These are phyloP conservation scores for Neogobius melanostomus DNA, from an alignment of 2,113 vertebrate species.

Conservation along the genomic window DNA sequence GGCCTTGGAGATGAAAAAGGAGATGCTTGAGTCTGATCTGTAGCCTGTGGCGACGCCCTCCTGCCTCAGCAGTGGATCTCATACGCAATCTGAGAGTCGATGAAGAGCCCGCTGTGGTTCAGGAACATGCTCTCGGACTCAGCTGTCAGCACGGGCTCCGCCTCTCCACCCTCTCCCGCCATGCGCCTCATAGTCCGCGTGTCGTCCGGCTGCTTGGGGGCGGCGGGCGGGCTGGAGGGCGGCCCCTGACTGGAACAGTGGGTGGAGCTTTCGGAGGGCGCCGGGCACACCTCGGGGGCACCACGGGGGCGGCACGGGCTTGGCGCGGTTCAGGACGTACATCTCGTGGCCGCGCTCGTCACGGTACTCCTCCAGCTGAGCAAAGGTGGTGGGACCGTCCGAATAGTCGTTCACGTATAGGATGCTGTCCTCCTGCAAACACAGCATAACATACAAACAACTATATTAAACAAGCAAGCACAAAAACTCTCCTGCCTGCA, in stretches of 20 bases:
- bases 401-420: constrained; percentile 90
- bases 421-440: constrained; percentile 80
- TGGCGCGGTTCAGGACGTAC: constrained; percentile 88
- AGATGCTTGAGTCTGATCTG: neutral
- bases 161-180: constrained; percentile 75
- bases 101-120: constrained; percentile 77
- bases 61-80: constrained; percentile 85
- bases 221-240: constrained; percentile 45
- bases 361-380: constrained; percentile 88
- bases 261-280: constrained; percentile 64
- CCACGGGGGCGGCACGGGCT: constrained; percentile 76
- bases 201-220: constrained; percentile 52
- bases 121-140: constrained; percentile 78
- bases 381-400: constrained; percentile 87
- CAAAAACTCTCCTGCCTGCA: too few species aligned
- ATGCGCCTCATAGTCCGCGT: constrained; percentile 68
- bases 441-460: neutral
- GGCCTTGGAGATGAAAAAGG: neutral
- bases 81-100: constrained; percentile 84
- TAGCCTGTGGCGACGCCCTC: neutral
- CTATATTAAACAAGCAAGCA: neutral
- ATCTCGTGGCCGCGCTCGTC: constrained; percentile 87
- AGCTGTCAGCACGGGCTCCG: constrained; percentile 63
- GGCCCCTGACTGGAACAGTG: constrained; percentile 43
- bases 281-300: constrained; percentile 40